Evolutionary conservation across 1,140 invertebrate species (phyloP).

Genomic region (Maniola jurtina): DNA sequence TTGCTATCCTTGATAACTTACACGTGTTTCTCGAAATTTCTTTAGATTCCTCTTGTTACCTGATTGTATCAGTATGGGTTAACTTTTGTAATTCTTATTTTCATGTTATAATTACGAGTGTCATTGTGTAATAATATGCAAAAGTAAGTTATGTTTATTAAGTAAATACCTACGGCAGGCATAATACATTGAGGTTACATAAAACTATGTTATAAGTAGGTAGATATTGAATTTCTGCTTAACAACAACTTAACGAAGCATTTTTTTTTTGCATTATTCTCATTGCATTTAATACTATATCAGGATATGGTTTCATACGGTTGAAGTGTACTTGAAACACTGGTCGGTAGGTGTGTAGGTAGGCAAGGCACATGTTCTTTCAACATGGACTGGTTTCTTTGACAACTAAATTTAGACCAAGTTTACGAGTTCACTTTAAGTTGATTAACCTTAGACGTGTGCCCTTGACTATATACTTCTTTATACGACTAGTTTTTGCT

Average conservation of each 20-base stretch:
- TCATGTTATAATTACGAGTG: too few species aligned
- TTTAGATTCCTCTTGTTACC: too few species aligned
- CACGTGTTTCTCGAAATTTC: too few species aligned
- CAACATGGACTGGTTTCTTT: slow-evolving; percentile 27
- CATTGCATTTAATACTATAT: background rate
- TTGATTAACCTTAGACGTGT: slow-evolving; percentile 31
- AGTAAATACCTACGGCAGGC: too few species aligned
- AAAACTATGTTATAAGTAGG: background rate
- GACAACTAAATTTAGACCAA: slow-evolving; percentile 34
- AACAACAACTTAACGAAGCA: background rate
- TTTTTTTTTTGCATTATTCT: background rate
- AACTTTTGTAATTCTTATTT: too few species aligned
- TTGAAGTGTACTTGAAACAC: background rate
- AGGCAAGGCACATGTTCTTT: background rate
- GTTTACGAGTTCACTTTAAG: slow-evolving; percentile 35
- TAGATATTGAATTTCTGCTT: background rate
- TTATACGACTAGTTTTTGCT: slow-evolving; percentile 10
- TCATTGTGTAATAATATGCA: too few species aligned
- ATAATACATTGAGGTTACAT: too few species aligned
- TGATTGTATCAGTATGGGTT: too few species aligned
- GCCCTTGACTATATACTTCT: slow-evolving; percentile 29
- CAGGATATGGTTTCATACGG: background rate
- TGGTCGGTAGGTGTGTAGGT: background rate
- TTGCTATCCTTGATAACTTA: background rate
- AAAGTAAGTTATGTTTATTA: too few species aligned